Evolutionary conservation across 2,797 vertebrate genomes (phyloP).

Genomic region (Distichodus sexfasciatus): DNA sequence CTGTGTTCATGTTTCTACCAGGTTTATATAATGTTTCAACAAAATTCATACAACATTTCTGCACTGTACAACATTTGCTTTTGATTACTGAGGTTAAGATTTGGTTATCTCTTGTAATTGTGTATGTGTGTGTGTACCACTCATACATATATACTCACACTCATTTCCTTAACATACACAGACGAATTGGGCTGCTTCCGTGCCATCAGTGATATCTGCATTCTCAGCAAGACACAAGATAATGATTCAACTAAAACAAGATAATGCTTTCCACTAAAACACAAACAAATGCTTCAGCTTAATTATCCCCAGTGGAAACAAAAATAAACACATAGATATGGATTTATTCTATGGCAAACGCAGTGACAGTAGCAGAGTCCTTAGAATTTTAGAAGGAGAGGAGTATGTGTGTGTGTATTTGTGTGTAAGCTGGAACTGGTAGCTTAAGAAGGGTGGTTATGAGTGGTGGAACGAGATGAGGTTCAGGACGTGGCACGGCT

Average conservation of each 20-base stretch:
- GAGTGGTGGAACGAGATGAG: slow-evolving; percentile 29
- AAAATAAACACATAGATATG: background rate
- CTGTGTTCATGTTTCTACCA: no score
- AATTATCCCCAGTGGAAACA: background rate
- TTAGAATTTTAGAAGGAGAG: background rate
- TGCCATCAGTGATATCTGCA: slow-evolving; percentile 1
- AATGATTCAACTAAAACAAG: background rate
- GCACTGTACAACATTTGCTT: no score
- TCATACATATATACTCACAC: background rate
- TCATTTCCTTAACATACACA: background rate
- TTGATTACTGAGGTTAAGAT: no score
- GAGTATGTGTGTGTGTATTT: background rate
- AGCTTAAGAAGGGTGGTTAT: slow-evolving; percentile 14
- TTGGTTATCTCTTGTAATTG: no score
- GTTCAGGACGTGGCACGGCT: slow-evolving; percentile 35
- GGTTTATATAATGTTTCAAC: no score
- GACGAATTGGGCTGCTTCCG: background rate
- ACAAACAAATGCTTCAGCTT: slow-evolving; percentile 4
- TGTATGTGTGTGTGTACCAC: background rate
- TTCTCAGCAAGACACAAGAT: slow-evolving; percentile 16
- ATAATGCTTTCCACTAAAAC: no score
- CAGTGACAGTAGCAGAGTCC: background rate
- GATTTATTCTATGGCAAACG: background rate
- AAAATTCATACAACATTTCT: no score
- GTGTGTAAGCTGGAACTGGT: slow-evolving; percentile 19